Conservation (phyloP, 2,888 invertebrate species). For the Trachelus iudaicus region DNA sequence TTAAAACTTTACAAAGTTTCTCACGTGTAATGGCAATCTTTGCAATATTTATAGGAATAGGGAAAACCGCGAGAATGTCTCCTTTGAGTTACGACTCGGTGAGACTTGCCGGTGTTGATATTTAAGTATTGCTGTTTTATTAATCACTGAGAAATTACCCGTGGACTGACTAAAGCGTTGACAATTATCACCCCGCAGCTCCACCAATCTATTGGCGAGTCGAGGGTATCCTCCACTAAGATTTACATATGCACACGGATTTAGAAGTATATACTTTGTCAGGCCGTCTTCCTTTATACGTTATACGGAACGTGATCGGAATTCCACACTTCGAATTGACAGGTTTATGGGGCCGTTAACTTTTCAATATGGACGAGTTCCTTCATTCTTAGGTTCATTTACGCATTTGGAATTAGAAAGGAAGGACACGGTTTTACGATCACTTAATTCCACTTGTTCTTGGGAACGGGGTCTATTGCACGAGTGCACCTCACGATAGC, state of each 20-base stretch:
- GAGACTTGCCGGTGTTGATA: not conserved
- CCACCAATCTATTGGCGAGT: not conserved
- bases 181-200: not conserved
- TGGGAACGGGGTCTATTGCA: not conserved
- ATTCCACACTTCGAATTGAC: not conserved
- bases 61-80: not conserved
- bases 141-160: not conserved
- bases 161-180: not conserved
- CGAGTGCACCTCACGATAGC: not conserved
- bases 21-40: not conserved
- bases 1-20: not conserved
- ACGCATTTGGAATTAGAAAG: not conserved
- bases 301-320: not conserved
- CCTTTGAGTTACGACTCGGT: not conserved
- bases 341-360: not conserved
- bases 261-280: not conserved
- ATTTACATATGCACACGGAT: not conserved
- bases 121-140: not conserved
- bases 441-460: constrained; percentile 23
- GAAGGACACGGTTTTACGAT: constrained; percentile 17
- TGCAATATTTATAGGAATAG: not conserved
- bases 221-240: not conserved
- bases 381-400: not conserved
- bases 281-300: not conserved
- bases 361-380: not conserved